These are phyloP conservation scores for Medauroidea extradentata DNA, from an alignment of 1,140 invertebrate species.

Conservation along the genomic window DNA sequence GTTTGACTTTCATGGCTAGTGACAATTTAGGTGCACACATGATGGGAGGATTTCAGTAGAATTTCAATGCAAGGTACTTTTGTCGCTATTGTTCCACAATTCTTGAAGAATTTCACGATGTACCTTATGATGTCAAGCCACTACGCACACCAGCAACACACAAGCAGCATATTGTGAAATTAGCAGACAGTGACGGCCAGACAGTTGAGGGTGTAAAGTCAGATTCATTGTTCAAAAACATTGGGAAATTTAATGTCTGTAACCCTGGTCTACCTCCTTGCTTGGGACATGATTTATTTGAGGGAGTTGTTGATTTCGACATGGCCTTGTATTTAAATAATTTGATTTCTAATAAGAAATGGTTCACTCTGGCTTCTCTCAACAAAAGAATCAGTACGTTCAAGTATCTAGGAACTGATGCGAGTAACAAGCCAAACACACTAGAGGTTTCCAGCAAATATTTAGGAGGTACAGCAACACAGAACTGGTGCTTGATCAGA, in stretches of 20 bases:
- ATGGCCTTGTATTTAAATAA: conserved; percentile 15
- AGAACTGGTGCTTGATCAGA: too few relatives aligned
- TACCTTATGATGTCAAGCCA: too few relatives aligned
- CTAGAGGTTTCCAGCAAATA: too few relatives aligned
- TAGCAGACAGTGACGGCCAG: background rate
- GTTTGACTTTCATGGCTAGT: too few relatives aligned
- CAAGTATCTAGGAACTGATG: background rate
- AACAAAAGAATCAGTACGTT: conserved; percentile 2
- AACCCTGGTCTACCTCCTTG: conserved; percentile 26
- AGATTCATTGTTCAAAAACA: conserved; percentile 26
- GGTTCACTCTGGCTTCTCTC: background rate
- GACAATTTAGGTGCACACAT: conserved; percentile 6
- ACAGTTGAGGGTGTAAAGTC: conserved; percentile 23
- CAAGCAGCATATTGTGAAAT: too few relatives aligned
- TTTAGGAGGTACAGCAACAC: too few relatives aligned
- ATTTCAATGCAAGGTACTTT: conserved; percentile 4
- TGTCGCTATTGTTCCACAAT: background rate
- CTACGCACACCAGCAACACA: too few relatives aligned
- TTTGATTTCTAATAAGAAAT: conserved; percentile 10
- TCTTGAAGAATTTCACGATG: too few relatives aligned
- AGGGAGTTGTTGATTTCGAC: conserved; percentile 23
- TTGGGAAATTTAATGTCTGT: conserved; percentile 27
- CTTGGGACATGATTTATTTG: conserved; percentile 23
- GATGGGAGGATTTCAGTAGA: conserved; percentile 2
- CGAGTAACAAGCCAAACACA: too few relatives aligned